Evolutionary conservation across 2,888 invertebrate species (phyloP), one percentile per base, ranked within the genome.

Genomic region (Euzetes globulus): DNA sequence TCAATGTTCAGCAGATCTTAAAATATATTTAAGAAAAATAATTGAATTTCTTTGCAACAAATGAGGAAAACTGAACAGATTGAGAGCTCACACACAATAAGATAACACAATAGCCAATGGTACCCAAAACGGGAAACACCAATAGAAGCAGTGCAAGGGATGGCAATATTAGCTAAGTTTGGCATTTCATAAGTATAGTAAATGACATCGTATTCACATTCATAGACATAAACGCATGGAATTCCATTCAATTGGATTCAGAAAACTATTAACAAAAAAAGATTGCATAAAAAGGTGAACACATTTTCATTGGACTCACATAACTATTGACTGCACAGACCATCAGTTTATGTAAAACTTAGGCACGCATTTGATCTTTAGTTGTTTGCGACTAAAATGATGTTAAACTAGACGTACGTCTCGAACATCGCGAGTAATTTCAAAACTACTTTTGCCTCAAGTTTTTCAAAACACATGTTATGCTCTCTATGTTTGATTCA

Each of bases 61-160:
- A 37, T 65, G 65, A 65, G 65, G 65, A 65, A 65, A 65, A 13
- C 25, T 25, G 5, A 17, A 65, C 65, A 65, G 65, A 65, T 65
- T 65, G 65, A 19, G 17, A 19, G 65, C 65, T 65, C 37, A 65
- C 29, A 41, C 19, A 58, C 63, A 33, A 63, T 33, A 63, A 27
- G 63, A 33, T 65, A 65, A 65, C 29, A 60, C 65, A 65, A 65
- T 65, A 41, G 6, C 29, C 37, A 65, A 65, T 65, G 19, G 33
- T 4, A n/a, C 37, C 65, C 37, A 65, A 65, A 3, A 25, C 58
- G 17, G 25, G 27, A 11, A 22, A 58, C 19, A 6, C 29, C 17
- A 6, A 65, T 19, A 5, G 29, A 65, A n/a, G 65, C 25, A 17
- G n/a, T 60, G 29, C 17, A 29, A 65, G 33, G 29, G 19, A 17